These are phyloP conservation scores for Odocoileus hemionus DNA, from an alignment of 2,113 vertebrate species.

Conservation along the genomic window DNA sequence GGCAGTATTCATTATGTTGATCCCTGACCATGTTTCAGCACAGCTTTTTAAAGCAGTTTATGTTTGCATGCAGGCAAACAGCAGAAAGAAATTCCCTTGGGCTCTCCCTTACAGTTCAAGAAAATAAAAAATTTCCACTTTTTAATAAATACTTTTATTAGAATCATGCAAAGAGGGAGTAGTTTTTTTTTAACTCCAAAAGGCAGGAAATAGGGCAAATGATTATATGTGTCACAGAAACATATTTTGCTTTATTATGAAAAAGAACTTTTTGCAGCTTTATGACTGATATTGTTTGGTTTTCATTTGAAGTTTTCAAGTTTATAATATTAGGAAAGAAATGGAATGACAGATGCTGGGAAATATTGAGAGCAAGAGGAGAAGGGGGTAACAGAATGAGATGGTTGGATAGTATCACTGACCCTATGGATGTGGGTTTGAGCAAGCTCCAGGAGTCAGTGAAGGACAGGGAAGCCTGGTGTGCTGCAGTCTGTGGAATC, in stretches of 20 bases:
- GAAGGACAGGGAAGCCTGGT: background rate
- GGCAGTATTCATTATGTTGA: background rate
- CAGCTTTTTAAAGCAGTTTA: background rate
- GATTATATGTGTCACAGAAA: constrained; percentile 10
- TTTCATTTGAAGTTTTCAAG: background rate
- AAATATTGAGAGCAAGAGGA: background rate
- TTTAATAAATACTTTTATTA: constrained; percentile 58
- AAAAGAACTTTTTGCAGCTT: background rate
- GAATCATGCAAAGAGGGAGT: background rate
- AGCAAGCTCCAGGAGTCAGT: background rate
- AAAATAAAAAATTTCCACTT: constrained; percentile 24
- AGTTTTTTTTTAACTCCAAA: background rate
- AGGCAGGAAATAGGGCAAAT: constrained; percentile 4
- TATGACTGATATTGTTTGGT: background rate
- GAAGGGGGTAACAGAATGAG: background rate
- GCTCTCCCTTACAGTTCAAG: background rate
- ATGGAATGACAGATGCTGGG: background rate
- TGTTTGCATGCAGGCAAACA: constrained; percentile 40
- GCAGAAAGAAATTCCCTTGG: constrained; percentile 27
- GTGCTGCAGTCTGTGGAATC: background rate
- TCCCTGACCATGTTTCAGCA: background rate
- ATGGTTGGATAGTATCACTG: background rate
- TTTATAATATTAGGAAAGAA: constrained; percentile 24
- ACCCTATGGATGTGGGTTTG: background rate
- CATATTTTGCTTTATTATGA: constrained; percentile 37